Conservation (phyloP, 2,113 vertebrate genomes). For the Butorides virescens region DNA sequence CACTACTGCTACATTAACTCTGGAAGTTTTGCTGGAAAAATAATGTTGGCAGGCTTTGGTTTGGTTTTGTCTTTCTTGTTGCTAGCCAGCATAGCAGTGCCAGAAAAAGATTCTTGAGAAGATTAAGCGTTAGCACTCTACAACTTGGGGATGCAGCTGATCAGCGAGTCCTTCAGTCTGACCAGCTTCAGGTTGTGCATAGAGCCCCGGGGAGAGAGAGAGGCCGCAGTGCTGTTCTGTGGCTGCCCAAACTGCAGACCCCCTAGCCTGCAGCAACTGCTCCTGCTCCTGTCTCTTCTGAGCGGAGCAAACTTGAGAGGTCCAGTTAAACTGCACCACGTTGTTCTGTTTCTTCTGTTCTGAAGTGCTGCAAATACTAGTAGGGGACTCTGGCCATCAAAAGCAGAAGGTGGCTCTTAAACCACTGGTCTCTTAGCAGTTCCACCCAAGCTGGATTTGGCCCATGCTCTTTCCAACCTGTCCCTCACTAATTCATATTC, state of each 20-base stretch:
- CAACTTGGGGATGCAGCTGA: background rate
- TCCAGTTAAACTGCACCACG: background rate
- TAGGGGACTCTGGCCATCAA: background rate
- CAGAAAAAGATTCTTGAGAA: background rate
- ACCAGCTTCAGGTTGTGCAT: background rate
- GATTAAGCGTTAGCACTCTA: background rate
- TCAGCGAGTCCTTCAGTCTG: background rate
- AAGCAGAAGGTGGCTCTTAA: background rate
- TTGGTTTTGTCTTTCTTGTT: slow-evolving; percentile 16
- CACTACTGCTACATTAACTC: background rate
- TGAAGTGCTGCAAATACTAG: background rate
- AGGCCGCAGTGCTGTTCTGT: background rate
- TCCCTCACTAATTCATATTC: background rate
- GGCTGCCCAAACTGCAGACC: background rate
- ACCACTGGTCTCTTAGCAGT: background rate
- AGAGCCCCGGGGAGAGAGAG: background rate
- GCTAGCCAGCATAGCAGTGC: background rate
- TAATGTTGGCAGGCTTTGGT: background rate
- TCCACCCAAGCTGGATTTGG: background rate
- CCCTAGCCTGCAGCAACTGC: background rate
- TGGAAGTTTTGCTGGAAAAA: slow-evolving; percentile 48
- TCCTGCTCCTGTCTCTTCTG: background rate
- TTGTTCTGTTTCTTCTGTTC: background rate
- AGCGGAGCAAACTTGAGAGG: background rate
- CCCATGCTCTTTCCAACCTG: background rate